Evolutionary conservation across 37 sponge, comb jelly and placozoan species (phyloP), one percentile per base, ranked within the genome.

Genomic region (Chondrilla cf. caribensis): DNA sequence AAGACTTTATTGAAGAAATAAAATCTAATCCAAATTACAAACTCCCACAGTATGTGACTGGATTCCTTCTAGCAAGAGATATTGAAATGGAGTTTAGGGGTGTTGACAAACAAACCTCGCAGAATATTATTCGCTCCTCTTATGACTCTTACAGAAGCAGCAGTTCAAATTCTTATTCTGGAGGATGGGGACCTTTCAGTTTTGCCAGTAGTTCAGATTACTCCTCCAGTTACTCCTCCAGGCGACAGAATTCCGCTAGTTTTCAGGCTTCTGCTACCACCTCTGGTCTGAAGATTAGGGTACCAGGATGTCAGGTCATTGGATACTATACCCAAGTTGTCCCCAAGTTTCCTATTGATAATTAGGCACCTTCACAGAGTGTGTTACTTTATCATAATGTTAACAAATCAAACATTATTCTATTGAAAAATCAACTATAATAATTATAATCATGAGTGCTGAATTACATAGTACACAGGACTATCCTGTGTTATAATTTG

Each of bases 131-230:
- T 31, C 26, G 70, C 18, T 28, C 70, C 3, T 2, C 36, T 8
- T 3, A 28, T 19, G 19, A 19, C 37, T 29, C 4, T 29, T n/a
- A n/a, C 36, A 29, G 31, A 21, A 33, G 35, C 5, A 33, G 35
- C 37, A 68, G 31, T 68, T 28, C 36, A 33, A 19, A 33, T 29
- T 68, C 70, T 68, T n/a, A 19, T 36, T 75, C 76, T 55, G 24
- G 72, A 19, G 71, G 76, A 29, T 83, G 71, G 43, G 70, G 70
- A 7, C 70, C 70, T 2, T 68, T 68, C 37, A 33, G 70, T 35
- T 68, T 68, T 68, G 26, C 70, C 26, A 37, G 70, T 4, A 68
- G 31, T 33, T 28, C 36, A 8, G 70, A 68, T n/a, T 68, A 68
- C 31, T n/a, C 70, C 3, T 68, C 70, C 32, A 19, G 18, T n/a